Percentiles rank a stretch among this genome's conserved stretches.
Conservation (phyloP, 2,797 vertebrate species). For the Trichosurus vulpecula region DNA sequence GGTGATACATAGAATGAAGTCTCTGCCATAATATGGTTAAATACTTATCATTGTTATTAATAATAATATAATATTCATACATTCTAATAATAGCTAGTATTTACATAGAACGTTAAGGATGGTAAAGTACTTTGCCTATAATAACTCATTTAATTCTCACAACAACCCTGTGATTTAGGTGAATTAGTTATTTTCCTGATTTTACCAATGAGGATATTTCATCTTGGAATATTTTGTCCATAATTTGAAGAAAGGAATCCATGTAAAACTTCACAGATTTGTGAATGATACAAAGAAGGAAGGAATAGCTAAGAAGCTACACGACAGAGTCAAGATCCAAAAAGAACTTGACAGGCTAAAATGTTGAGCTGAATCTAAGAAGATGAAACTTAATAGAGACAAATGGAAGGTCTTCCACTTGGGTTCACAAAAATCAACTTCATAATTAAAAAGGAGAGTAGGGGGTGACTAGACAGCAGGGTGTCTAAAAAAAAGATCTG, state of each 20-base stretch:
- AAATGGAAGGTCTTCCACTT: neutral
- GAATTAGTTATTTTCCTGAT: neutral
- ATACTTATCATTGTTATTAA: neutral
- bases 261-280: neutral
- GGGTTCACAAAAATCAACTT: neutral
- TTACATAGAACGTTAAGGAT: neutral
- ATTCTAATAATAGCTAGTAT: neutral
- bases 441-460: neutral
- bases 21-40: neutral
- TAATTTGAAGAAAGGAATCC: neutral
- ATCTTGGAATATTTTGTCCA: neutral
- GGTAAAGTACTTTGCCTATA: neutral
- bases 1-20: neutral
- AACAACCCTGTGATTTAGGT: neutral
- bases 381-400: neutral
- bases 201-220: neutral
- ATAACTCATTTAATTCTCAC: neutral
- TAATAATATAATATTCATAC: neutral
- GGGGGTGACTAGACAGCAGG: neutral
- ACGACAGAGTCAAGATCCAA: neutral
- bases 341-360: neutral
- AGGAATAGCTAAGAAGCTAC: neutral
- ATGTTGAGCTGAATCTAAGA: neutral
- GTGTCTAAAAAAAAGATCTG: neutral
- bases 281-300: neutral